Base-by-base conservation (phyloP, 1,140 invertebrate genomes). In the Drosophila hydei region DNA sequence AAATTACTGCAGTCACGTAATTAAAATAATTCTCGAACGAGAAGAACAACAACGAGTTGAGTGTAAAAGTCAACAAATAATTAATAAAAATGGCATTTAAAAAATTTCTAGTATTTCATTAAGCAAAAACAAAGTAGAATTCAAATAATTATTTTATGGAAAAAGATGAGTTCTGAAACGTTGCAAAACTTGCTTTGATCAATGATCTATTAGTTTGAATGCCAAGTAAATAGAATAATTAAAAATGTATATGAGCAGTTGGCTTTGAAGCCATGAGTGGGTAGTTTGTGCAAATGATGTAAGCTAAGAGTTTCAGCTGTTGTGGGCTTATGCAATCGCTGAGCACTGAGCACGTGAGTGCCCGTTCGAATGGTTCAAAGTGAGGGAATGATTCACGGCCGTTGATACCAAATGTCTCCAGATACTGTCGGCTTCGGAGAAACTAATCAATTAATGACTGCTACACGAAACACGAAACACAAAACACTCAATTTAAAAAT, bases 21-120 rank as follows among this genome's bases (percentile, higher is more conserved):
- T 60, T 51, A 51, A 67, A 51, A 67, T 59, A 51, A 43, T 27
- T 59, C 55, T 51, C 25, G 14, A 67, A 59, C 48, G 43, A 12
- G 25, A 19, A 43, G 33, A 42, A 33, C 9, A 8, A 27, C 14
- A 19, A 30, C 27, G 7, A 33, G 11, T 16, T 21, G 4, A 50
- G 50, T 30, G 30, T 25, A 16, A 33, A 5, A 33, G 12, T n/a
- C 30, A 58, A 58, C 23, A 50, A 65, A 30, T 47, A 25, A 51
- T 40, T 58, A 14, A 1, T 23, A 33, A 47, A 62, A 73, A 55
- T 70, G 73, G 60, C 78, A 81, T 74, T 81, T 74, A 70, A 81
- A 70, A 60, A 70, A 70, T 77, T 74, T 54, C 1, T 19, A 60
- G 25, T n/a, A n/a, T 51, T 62, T 30, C 33, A 68, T 72, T 61